Evolutionary conservation across 2,888 invertebrate species (phyloP).

Genomic region (Pollenia labialis): DNA sequence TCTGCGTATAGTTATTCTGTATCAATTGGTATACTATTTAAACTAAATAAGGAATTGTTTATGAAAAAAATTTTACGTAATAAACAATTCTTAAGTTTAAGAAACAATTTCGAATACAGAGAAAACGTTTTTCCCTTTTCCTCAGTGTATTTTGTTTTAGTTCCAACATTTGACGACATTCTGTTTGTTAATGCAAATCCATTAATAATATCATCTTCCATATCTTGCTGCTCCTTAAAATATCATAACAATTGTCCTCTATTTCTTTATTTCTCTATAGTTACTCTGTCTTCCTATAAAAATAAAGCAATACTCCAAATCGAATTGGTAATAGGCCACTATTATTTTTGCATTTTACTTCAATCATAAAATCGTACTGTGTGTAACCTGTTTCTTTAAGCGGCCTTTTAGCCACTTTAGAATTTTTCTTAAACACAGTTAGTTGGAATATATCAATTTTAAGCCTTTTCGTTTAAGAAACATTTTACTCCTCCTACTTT

Average conservation of each 20-base stretch:
- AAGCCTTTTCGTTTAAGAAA: conserved; percentile 29
- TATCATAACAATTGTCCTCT: conserved; percentile 38
- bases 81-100: too few species aligned
- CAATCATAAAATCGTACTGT: conserved; percentile 74
- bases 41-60: too few species aligned
- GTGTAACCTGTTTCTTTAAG: conserved; percentile 79
- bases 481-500: conserved; percentile 64
- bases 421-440: conserved; percentile 55
- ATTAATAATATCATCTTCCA: conserved; percentile 28
- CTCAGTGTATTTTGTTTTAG: not conserved
- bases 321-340: conserved; percentile 79
- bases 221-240: not conserved
- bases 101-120: too few species aligned
- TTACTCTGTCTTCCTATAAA: not conserved
- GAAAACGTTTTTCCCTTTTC: not conserved
- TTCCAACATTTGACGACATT: not conserved
- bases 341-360: not conserved
- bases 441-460: conserved; percentile 46
- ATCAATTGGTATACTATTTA: too few species aligned
- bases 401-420: conserved; percentile 49
- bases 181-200: conserved; percentile 44
- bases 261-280: not conserved
- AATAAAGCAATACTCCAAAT: conserved; percentile 5
- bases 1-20: too few species aligned
- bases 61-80: too few species aligned